phyloP scores from a whole-genome alignment of 2,797 vertebrate genomes.

The Gouania willdenowi region DNA sequence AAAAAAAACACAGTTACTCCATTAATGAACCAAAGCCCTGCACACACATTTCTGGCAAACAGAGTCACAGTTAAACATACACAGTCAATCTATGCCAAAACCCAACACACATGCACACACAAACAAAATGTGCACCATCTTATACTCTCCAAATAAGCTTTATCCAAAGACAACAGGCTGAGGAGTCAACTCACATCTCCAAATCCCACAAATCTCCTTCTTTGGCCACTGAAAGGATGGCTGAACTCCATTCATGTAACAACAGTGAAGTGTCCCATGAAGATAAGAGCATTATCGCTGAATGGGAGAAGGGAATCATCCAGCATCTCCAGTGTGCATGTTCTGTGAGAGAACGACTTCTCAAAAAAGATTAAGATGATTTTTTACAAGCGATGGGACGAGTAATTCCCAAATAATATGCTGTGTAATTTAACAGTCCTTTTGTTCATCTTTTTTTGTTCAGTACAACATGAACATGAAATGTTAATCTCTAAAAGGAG shows the following conservation, averaged over 20 bases:
- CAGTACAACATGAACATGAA: conserved; percentile 5
- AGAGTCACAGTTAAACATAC: no score
- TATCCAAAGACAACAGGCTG: conserved; percentile 47
- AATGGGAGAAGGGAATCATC: conserved; percentile 8
- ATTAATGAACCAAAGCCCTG: no score
- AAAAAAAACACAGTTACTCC: no score
- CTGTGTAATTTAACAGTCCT: neutral
- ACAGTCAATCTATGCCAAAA: no score
- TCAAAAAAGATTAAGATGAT: conserved; percentile 26
- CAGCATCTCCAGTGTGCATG: neutral
- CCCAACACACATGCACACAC: conserved; percentile 23
- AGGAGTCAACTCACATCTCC: conserved; percentile 39
- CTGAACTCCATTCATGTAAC: conserved; percentile 39
- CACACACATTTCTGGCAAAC: no score
- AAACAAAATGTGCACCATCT: neutral
- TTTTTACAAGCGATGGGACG: conserved; percentile 14
- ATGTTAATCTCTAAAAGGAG: conserved; percentile 22
- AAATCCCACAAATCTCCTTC: conserved; percentile 42
- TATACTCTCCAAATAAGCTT: conserved; percentile 38
- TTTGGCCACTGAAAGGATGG: conserved; percentile 29
- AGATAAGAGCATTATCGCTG: conserved; percentile 23
- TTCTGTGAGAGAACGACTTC: conserved; percentile 3
- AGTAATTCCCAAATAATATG: conserved; percentile 26
- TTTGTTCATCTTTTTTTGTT: conserved; percentile 9
- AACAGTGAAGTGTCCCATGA: conserved; percentile 32